These are phyloP conservation scores for Cyprinus carpio DNA, from an alignment of 2,113 vertebrate species.

Conservation along the genomic window DNA sequence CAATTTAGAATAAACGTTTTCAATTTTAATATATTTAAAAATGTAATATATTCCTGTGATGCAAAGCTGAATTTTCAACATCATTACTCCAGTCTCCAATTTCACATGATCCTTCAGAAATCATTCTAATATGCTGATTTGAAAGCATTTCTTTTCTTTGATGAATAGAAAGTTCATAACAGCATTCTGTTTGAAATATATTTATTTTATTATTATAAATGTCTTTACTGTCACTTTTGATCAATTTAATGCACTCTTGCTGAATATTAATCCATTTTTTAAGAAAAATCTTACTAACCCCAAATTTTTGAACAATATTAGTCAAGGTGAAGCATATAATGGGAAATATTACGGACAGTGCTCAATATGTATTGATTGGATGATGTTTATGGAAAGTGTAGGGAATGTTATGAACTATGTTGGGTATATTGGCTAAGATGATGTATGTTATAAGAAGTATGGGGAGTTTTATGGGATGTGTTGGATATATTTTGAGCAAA, in stretches of 20 bases:
- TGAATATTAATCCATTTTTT: no score
- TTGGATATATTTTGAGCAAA: slow-evolving; percentile 15
- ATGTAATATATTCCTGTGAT: not conserved
- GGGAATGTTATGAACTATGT: not conserved
- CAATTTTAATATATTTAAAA: not conserved
- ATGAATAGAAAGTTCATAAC: not conserved
- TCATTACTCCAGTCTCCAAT: no score
- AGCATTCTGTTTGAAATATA: no score
- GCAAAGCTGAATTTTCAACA: no score
- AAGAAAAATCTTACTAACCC: not conserved
- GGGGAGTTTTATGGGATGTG: not conserved
- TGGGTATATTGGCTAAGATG: not conserved
- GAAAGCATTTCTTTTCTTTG: not conserved
- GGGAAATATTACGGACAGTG: not conserved
- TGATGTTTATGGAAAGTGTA: not conserved
- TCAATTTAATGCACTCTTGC: no score
- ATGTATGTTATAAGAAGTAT: not conserved
- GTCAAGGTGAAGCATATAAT: not conserved
- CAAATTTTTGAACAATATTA: not conserved
- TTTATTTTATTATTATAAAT: no score
- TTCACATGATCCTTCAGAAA: no score
- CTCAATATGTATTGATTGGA: not conserved
- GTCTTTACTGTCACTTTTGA: no score
- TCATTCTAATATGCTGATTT: no score
- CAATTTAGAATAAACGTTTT: not conserved